phyloP scores from a whole-genome alignment of 2,113 vertebrate genomes.

The Zootoca vivipara region DNA sequence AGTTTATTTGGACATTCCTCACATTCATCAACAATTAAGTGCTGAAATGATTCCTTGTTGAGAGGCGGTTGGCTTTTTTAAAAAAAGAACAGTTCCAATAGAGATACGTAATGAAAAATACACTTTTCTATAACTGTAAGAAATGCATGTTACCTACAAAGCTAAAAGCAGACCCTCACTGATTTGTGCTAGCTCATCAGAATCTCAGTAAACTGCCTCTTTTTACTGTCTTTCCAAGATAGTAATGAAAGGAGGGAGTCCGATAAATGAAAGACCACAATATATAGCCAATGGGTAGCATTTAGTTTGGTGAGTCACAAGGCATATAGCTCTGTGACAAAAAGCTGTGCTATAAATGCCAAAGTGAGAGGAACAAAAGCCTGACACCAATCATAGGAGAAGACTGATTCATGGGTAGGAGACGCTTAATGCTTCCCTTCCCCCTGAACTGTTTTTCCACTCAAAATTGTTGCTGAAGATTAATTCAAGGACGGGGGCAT shows the following conservation, averaged over 20 bases:
- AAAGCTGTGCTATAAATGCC: background rate
- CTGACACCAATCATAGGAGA: background rate
- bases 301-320: background rate
- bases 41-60: constrained; percentile 4
- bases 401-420: background rate
- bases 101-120: background rate
- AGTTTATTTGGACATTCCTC: constrained; percentile 10
- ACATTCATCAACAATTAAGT: constrained; percentile 7
- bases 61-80: background rate
- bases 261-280: background rate
- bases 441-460: background rate
- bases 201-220: background rate
- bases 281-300: background rate
- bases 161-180: background rate
- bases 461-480: background rate
- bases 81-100: background rate
- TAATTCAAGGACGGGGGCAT: background rate
- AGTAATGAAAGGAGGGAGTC: background rate
- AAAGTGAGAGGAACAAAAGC: background rate
- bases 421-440: no score
- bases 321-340: background rate
- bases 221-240: background rate
- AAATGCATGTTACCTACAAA: background rate
- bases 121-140: background rate
- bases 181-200: background rate